Conservation (phyloP, 2,888 invertebrate species). For the Mythimna albipuncta region DNA sequence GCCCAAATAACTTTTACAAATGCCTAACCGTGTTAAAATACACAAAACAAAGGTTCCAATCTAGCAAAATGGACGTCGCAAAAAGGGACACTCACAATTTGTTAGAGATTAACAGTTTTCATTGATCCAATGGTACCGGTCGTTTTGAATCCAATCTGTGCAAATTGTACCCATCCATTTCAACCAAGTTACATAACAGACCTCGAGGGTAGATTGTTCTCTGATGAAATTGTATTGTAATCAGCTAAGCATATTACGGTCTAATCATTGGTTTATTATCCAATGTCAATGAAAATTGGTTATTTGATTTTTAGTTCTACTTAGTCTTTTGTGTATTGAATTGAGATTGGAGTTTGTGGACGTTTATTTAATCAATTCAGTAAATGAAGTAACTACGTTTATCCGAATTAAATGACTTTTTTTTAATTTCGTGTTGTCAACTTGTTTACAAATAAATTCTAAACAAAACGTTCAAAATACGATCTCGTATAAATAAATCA, state of each 20-base stretch:
- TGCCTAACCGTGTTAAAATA: slow-evolving; percentile 1
- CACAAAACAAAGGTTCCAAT: slow-evolving; percentile 40
- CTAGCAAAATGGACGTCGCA: slow-evolving; percentile 66
- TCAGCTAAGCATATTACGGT: slow-evolving; percentile 38
- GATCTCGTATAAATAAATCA: no score
- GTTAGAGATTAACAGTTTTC: slow-evolving; percentile 76
- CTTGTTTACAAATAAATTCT: no score
- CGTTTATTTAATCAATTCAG: background rate
- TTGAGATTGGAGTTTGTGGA: background rate
- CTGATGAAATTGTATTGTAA: slow-evolving; percentile 54
- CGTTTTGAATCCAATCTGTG: slow-evolving; percentile 78
- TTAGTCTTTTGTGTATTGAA: background rate
- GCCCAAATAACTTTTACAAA: slow-evolving; percentile 11
- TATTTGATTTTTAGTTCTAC: slow-evolving; percentile 3
- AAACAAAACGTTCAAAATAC: no score
- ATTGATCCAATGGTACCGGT: slow-evolving; percentile 71
- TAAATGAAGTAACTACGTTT: background rate
- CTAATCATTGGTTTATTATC: slow-evolving; percentile 21
- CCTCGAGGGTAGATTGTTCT: slow-evolving; percentile 46
- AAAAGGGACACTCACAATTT: slow-evolving; percentile 77
- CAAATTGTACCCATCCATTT: slow-evolving; percentile 76
- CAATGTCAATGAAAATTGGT: slow-evolving; percentile 6
- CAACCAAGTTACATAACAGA: slow-evolving; percentile 47
- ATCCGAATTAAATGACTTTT: background rate
- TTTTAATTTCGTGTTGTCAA: background rate